phyloP scores from a whole-genome alignment of 2,113 vertebrate genomes.

The Atlantisia rogersi region DNA sequence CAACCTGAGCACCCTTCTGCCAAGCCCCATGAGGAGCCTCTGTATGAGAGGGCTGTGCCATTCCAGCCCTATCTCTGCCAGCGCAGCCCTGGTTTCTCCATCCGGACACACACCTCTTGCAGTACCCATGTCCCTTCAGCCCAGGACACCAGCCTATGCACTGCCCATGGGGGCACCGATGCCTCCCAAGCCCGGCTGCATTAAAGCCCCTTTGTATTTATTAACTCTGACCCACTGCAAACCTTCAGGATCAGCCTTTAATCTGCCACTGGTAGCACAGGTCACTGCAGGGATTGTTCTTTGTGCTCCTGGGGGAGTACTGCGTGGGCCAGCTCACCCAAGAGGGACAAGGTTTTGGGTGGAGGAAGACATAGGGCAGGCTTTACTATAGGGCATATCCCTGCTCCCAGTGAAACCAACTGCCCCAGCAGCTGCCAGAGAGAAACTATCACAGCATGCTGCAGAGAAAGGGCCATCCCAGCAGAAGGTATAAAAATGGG shows the following conservation, averaged over 20 bases:
- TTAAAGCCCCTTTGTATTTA: slow-evolving; percentile 30
- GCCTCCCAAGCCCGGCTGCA: background rate
- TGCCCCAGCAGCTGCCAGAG: background rate
- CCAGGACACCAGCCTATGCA: accelerated
- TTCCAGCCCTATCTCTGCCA: background rate
- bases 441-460: accelerated
- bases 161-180: background rate
- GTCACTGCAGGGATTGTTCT: background rate
- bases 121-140: background rate
- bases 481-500: background rate
- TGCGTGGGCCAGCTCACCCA: accelerated
- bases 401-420: background rate
- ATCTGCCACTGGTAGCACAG: background rate
- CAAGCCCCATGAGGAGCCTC: accelerated
- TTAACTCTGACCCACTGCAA: background rate
- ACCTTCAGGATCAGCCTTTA: slow-evolving; percentile 39
- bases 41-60: accelerated
- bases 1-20: background rate
- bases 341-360: background rate
- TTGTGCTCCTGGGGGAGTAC: background rate
- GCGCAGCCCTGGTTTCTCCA: background rate
- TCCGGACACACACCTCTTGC: accelerated
- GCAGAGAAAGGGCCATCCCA: background rate
- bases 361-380: background rate
- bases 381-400: background rate